These are phyloP conservation scores for Macquaria australasica DNA, from an alignment of 2,113 vertebrate species.

Conservation along the genomic window DNA sequence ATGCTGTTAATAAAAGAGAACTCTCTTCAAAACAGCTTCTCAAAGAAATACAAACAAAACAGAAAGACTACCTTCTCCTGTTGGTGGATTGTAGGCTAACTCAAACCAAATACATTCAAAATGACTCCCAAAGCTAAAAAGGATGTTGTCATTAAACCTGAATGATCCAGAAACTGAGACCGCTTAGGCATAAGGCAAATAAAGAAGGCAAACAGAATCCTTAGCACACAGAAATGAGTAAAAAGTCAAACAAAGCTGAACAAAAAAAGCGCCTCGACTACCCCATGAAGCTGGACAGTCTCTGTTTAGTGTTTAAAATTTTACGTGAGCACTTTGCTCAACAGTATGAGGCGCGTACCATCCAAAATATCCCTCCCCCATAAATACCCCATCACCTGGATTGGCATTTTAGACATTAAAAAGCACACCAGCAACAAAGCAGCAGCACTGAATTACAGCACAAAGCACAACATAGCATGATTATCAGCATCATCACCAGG, in stretches of 20 bases:
- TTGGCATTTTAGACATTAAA: slow-evolving; percentile 52
- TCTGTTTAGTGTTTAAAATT: slow-evolving; percentile 9
- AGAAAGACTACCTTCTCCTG: slow-evolving; percentile 27
- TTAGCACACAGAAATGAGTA: slow-evolving; percentile 6
- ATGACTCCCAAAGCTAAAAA: slow-evolving; percentile 8
- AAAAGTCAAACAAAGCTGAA: slow-evolving; percentile 30
- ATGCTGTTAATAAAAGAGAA: slow-evolving; percentile 68
- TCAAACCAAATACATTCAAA: slow-evolving; percentile 38
- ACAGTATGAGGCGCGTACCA: slow-evolving; percentile 6
- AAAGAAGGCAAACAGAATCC: slow-evolving; percentile 12
- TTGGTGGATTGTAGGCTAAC: slow-evolving; percentile 1
- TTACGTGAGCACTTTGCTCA: slow-evolving; percentile 22
- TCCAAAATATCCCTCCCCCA: neutral
- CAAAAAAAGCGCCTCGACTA: neutral
- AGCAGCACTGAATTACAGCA: slow-evolving; percentile 70
- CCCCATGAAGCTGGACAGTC: neutral
- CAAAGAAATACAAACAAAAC: slow-evolving; percentile 38
- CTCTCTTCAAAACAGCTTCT: slow-evolving; percentile 74
- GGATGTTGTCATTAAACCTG: slow-evolving; percentile 2
- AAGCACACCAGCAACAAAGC: slow-evolving; percentile 69
- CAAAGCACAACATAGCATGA: slow-evolving; percentile 69
- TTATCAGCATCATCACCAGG: slow-evolving; percentile 61
- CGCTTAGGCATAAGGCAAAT: slow-evolving; percentile 12
- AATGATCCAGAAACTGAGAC: slow-evolving; percentile 18
- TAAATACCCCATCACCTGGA: slow-evolving; percentile 36